A percentile compares a stretch with the other conserved stretches of the same genome.
Evolutionary conservation across 2,113 vertebrate genomes (phyloP).

Genomic region (Cololabis saira): DNA sequence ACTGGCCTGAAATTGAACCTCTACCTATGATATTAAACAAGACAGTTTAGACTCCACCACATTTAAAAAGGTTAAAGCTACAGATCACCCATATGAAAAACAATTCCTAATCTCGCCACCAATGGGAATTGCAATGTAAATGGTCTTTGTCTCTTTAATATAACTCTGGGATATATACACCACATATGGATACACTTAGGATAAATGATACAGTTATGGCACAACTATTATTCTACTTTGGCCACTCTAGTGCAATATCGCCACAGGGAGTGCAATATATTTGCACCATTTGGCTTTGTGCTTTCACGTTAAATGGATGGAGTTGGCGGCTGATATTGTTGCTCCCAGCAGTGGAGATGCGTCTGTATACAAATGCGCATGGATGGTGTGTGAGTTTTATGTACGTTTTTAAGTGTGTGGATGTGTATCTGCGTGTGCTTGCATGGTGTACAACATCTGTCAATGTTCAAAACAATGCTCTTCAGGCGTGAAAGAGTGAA

Average conservation of each 20-base stretch:
- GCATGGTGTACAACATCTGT: constrained; percentile 1
- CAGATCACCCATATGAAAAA: constrained; percentile 36
- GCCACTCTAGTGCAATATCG: constrained; percentile 33
- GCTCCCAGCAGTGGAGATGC: constrained; percentile 27
- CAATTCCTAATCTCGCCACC: constrained; percentile 52
- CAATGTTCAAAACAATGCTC: constrained; percentile 5
- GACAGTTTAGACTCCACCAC: constrained; percentile 13
- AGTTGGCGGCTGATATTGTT: constrained; percentile 49
- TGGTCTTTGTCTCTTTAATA: constrained; percentile 48
- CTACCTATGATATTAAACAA: background rate
- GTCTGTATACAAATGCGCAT: constrained; percentile 13
- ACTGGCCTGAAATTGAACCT: constrained; percentile 1
- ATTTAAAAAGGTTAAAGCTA: constrained; percentile 6
- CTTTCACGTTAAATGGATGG: constrained; percentile 65
- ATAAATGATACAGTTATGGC: constrained; percentile 66
- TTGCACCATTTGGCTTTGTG: constrained; percentile 67
- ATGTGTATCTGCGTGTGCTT: background rate
- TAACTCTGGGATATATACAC: constrained; percentile 42
- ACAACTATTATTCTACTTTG: constrained; percentile 60
- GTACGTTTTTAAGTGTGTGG: background rate
- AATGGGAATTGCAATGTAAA: constrained; percentile 44
- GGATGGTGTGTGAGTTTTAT: background rate
- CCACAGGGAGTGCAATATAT: constrained; percentile 64
- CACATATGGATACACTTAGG: constrained; percentile 54
- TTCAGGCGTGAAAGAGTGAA: constrained; percentile 8